Base-by-base conservation (phyloP, 2,797 vertebrate genomes). In the Enteromius unitaeniatus region DNA sequence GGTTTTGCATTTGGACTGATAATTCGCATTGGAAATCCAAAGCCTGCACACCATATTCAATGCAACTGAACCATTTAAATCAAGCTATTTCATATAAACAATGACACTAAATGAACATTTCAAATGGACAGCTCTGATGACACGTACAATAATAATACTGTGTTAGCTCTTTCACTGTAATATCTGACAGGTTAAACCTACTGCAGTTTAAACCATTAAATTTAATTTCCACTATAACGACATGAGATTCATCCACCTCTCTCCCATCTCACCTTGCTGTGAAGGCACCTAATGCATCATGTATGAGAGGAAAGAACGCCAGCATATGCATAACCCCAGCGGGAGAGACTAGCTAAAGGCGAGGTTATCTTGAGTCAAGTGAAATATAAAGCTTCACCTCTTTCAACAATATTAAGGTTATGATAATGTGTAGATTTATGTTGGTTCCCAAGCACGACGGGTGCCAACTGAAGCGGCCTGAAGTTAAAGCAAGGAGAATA, bases 201-300 rank as follows among this genome's bases (percentile, higher is more conserved):
- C 15, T 73, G 85, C 11, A 9, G n/a, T 82, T 86, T 80, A 45
- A 77, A 81, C 37, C 21, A 47, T 78, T 80, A 17, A 6, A 83
- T 86, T 81, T 40, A 64, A 85, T 85, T 83, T 78, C 42, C 53
- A 81, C 47, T 45, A 55, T 34, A 68, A 64, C 49, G 72, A 37
- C 65, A 78, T 34, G 28, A 49, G 72, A 67, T 74, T 79, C 60
- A 64, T 28, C 42, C 45, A 34, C 45, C 21, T 47, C 21, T 73
- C n/a, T 21, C 11, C 64, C 60, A 26, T 78, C 51, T 80, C 81
- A 79, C 78, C 87, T 73, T 84, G 81, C 78, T 76, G 84, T 78
- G 45, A 13, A 49, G 28, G 65, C 65, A 83, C 75, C 51, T 74
- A 78, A 78, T 84, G 79, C 73, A 82, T 87, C 85, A 88, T 87